Base-by-base conservation (phyloP, 2,888 invertebrate species). In the Pachycephus smyrnensis region DNA sequence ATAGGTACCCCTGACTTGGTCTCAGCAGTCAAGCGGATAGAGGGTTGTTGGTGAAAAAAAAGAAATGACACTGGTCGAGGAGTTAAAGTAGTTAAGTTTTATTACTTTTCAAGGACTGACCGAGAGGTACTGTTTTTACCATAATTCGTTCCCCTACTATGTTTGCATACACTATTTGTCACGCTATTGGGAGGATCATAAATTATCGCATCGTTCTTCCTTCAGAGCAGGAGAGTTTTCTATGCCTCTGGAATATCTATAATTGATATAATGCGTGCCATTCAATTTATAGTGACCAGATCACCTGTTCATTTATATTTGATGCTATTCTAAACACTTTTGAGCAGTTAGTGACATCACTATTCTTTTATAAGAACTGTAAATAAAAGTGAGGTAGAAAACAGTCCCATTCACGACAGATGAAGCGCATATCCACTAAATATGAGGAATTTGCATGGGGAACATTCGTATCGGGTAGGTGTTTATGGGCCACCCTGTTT, bases 121-220 rank as follows among this genome's bases (percentile, higher is more conserved):
- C 69, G 74, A 76, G 76, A 78, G 71, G 81, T 79, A 85, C 86
- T 85, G 87, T 88, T 90, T 89, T 89, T 90, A 87, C 88, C 84
- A 84, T 86, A 15, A 71, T 86, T 84, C 83, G 82, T 86, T 84
- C 81, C 86, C 87, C 86, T 89, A 89, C 15, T 40, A 87, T 90
- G 90, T 91, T 89, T 88, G 88, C 88, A 89, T 88, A 88, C 88
- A 87, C 87, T 87, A 89, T 90, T 90, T 90, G 89, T 90, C 89
- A 89, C 87, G 86, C 84, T 83, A 88, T 90, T 88, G 88, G 87
- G 84, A 84, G 82, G 86, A 68, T 85, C 88, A 82, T 91, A 90
- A 90, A 90, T 90, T 89, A 89, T 83, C 82, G 80, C 81, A 80
- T 81, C 83, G 71, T 32, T 9, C 15, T 31, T 23, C 55, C 23